phyloP scores from a whole-genome alignment of 92 coral and sea anemone genomes.

The Bergia sp. region DNA sequence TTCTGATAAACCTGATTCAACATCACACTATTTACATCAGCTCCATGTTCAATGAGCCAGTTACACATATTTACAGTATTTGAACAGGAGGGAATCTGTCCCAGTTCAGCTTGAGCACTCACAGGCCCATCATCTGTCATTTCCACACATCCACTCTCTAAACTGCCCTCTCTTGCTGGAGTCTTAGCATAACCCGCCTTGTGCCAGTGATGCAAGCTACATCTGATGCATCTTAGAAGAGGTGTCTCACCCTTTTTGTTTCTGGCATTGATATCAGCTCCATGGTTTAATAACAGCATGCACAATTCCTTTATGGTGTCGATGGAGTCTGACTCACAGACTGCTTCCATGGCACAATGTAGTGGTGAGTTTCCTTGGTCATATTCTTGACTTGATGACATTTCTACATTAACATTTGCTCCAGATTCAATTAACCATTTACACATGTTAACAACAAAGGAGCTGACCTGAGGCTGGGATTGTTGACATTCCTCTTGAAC shows the following conservation, averaged over 20 bases:
- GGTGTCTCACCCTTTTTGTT: constrained; percentile 26
- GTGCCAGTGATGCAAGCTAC: background rate
- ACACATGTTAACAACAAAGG: background rate
- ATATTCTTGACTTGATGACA: background rate
- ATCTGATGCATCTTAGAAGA: constrained; percentile 6
- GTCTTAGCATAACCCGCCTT: background rate
- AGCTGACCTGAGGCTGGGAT: background rate
- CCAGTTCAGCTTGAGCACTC: background rate
- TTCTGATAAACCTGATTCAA: background rate
- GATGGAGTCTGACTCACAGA: background rate
- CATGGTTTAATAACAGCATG: constrained; percentile 12
- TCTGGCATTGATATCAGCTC: constrained; percentile 20
- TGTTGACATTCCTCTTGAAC: background rate
- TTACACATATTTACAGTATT: constrained; percentile 29
- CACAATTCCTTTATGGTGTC: constrained; percentile 5
- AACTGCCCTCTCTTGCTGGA: background rate
- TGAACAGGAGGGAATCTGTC: background rate
- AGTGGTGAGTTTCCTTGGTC: constrained; percentile 18
- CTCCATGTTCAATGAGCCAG: constrained; percentile 18
- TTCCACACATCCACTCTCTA: background rate
- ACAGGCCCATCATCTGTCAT: background rate
- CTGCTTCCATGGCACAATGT: background rate
- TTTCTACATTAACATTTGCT: constrained; percentile 6
- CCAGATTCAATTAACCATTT: constrained; percentile 15
- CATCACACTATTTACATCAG: background rate